phyloP scores from a whole-genome alignment of 2,888 invertebrate genomes.

The Gymnocheta viridis region DNA sequence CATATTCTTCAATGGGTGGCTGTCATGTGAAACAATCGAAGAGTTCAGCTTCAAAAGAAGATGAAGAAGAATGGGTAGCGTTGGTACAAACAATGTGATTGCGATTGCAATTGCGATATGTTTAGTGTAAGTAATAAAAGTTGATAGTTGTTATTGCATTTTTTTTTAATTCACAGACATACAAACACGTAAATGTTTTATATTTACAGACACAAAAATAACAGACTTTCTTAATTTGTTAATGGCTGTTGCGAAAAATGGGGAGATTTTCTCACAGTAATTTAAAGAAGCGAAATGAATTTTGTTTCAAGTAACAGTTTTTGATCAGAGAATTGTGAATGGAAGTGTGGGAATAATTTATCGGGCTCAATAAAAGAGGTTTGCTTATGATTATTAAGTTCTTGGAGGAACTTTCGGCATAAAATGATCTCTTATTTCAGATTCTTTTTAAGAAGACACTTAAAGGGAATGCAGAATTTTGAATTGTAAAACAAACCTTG shows the following conservation, averaged over 20 bases:
- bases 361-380: neutral
- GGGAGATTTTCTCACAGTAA: constrained; percentile 52
- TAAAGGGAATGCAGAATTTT: too few species aligned
- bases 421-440: neutral
- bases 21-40: constrained; percentile 59
- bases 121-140: constrained; percentile 59
- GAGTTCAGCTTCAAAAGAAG: constrained; percentile 10
- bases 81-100: constrained; percentile 28
- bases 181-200: neutral
- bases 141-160: constrained; percentile 43
- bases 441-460: too few species aligned
- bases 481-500: too few species aligned
- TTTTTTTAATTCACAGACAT: constrained; percentile 17
- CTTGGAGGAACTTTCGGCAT: too few species aligned
- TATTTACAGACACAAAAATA: neutral
- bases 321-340: neutral
- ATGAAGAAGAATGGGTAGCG: neutral
- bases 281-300: constrained; percentile 15
- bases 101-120: constrained; percentile 55
- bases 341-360: neutral
- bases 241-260: constrained; percentile 18
- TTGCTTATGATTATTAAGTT: neutral
- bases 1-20: constrained; percentile 46
- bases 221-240: constrained; percentile 60
- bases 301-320: neutral